Evolutionary conservation across 2,888 invertebrate genomes (phyloP), one percentile per base, ranked within the genome.

Genomic region (Cryptophagus acutangulus): DNA sequence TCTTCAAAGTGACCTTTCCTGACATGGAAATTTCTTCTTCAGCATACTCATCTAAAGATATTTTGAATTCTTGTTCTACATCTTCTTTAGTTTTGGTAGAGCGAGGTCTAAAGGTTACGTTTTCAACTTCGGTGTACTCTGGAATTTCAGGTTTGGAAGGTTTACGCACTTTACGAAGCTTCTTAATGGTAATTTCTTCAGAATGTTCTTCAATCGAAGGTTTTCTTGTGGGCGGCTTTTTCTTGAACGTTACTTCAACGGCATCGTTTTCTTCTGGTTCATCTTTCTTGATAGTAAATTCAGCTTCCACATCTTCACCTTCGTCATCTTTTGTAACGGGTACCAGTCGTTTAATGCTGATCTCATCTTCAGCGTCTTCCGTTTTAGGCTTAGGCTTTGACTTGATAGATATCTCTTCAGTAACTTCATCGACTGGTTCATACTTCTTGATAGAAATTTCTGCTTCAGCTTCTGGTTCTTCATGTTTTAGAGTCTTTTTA

Each of bases 21-120:
- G 85, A 82, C 82, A 89, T 84, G 5, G 87, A 86, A 52, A 89
- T 84, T 70, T 89, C 87, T 73, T 89, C 89, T 70, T 88, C 89
- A 25, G 87, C 87, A 63, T 89, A 89, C 0, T 86, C 84, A 67
- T 89, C 85, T 45, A 89, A 70, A 8, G 85, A 84, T 50, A 90
- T 88, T 67, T 84, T 88, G 63, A 90, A 90, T 70, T 90, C 90
- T 71, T 90, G 90, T 61, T 90, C 89, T 9, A 90, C 86, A 57
- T 88, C 86, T 73, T 89, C 88, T 66, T 85, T 86, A 0, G 84
- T 85, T 71, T 83, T 87, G 1, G 81, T 83, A 3, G 73, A 69
- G 67, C 81, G 82, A 8, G 87, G 85, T 55, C 84, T 79, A 68
- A 88, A 88, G 25, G 84, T 87, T 0, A 89, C 87, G 54, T 78